These are phyloP conservation scores for Sorex maritimensis DNA, from an alignment of 2,797 vertebrate species.

Conservation along the genomic window DNA sequence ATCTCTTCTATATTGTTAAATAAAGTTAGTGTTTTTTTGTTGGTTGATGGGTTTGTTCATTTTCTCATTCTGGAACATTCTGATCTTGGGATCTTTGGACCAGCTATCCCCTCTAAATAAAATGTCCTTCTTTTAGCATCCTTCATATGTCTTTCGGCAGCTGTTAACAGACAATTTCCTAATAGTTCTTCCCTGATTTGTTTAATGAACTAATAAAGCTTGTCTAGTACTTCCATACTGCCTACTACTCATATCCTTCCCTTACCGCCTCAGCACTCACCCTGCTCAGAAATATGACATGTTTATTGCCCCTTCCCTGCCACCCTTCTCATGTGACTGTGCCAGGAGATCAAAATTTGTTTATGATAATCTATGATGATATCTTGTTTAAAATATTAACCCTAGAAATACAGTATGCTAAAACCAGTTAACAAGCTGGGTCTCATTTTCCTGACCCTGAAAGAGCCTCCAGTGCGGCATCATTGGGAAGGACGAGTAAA, in stretches of 20 bases:
- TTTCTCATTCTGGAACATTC: not conserved
- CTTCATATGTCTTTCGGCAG: too few species aligned
- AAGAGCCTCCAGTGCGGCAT: too few species aligned
- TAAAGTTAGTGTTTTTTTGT: not conserved
- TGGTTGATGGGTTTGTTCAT: not conserved
- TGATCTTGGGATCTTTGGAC: not conserved
- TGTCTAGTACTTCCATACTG: too few species aligned
- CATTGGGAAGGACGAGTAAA: too few species aligned
- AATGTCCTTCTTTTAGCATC: not conserved
- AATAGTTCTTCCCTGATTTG: not conserved
- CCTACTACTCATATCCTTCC: rapidly evolving
- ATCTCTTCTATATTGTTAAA: conserved; percentile 5
- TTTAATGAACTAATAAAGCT: not conserved
- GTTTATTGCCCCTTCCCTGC: not conserved
- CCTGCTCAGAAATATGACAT: not conserved
- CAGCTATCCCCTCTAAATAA: not conserved
- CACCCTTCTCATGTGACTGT: not conserved
- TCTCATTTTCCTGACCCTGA: too few species aligned
- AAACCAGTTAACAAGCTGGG: too few species aligned
- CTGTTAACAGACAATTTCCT: too few species aligned
- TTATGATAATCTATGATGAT: not conserved
- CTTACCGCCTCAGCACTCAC: not conserved
- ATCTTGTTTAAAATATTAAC: not conserved
- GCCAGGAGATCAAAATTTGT: not conserved
- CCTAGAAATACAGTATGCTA: too few species aligned